A percentile compares a stretch with the other conserved stretches of the same genome.
These are phyloP conservation scores for Pholis gunnellus DNA, from an alignment of 2,113 vertebrate genomes.

Conservation along the genomic window DNA sequence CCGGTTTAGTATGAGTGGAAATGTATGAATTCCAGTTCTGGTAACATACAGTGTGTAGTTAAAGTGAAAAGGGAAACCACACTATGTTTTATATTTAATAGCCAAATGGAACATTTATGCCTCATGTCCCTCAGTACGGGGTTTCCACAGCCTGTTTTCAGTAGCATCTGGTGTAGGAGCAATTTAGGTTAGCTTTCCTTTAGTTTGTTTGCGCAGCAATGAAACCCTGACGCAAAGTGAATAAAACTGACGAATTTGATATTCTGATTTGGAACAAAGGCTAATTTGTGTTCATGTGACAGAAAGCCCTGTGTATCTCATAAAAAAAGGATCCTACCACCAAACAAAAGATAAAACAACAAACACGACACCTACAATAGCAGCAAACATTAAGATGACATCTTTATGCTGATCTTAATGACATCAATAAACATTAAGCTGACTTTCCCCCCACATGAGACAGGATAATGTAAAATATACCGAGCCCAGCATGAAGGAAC, in stretches of 20 bases:
- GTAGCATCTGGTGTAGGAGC: constrained; percentile 14
- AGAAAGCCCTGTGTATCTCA: neutral
- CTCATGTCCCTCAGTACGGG: neutral
- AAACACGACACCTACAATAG: constrained; percentile 9
- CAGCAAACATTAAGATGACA: neutral
- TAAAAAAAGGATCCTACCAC: constrained; percentile 6
- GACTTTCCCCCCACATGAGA: neutral
- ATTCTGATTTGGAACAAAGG: constrained; percentile 45
- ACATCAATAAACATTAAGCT: neutral
- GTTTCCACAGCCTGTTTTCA: constrained; percentile 10
- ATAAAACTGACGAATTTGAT: constrained; percentile 34
- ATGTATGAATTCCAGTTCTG: constrained; percentile 49
- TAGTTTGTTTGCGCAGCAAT: constrained; percentile 9
- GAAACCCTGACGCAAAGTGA: constrained; percentile 24
- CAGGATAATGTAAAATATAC: neutral
- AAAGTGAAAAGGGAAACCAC: constrained; percentile 42
- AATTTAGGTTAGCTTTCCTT: constrained; percentile 19
- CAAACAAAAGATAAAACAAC: constrained; percentile 11
- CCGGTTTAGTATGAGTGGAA: constrained; percentile 50
- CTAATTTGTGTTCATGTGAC: constrained; percentile 26
- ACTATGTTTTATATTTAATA: constrained; percentile 32
- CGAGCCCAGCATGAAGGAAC: constrained; percentile 18
- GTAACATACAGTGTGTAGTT: constrained; percentile 42
- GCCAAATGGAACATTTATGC: constrained; percentile 34
- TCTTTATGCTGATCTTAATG: constrained; percentile 27